Conservation (phyloP, 2,113 vertebrate genomes). For the Peromyscus maniculatus region DNA sequence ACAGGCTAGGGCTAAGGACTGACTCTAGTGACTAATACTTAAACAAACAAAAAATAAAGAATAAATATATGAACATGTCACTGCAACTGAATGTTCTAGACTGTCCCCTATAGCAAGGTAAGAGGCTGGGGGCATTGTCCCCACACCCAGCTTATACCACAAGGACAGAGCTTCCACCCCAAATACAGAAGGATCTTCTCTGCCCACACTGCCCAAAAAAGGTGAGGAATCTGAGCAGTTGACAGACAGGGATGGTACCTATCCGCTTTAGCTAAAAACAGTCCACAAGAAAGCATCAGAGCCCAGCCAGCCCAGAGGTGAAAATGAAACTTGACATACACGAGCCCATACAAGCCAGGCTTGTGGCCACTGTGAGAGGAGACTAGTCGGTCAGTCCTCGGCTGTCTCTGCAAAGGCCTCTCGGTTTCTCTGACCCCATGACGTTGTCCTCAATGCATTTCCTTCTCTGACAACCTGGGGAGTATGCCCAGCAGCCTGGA, state of each 20-base stretch:
- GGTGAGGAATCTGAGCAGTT: neutral
- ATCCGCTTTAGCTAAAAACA: neutral
- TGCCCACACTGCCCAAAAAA: no score
- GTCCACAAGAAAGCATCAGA: neutral
- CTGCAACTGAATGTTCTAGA: neutral
- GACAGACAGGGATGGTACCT: fast-evolving
- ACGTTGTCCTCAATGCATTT: neutral
- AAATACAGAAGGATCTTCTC: neutral
- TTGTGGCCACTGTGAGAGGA: neutral
- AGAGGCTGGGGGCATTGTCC: neutral
- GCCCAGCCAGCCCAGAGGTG: fast-evolving
- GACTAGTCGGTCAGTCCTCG: fast-evolving
- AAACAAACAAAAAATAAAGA: neutral
- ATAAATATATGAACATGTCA: neutral
- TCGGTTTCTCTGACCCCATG: fast-evolving
- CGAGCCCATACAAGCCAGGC: fast-evolving
- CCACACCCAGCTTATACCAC: neutral
- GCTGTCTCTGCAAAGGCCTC: neutral
- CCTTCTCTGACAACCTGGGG: neutral
- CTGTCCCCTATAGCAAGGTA: neutral
- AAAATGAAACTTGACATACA: neutral
- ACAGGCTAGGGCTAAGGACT: neutral
- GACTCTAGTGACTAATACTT: neutral
- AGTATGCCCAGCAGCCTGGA: fast-evolving
- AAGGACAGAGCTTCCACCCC: neutral